A percentile compares a stretch with the other conserved stretches of the same genome.
Conservation (phyloP, 2,797 vertebrate genomes). For the Tolypeutes matacus region DNA sequence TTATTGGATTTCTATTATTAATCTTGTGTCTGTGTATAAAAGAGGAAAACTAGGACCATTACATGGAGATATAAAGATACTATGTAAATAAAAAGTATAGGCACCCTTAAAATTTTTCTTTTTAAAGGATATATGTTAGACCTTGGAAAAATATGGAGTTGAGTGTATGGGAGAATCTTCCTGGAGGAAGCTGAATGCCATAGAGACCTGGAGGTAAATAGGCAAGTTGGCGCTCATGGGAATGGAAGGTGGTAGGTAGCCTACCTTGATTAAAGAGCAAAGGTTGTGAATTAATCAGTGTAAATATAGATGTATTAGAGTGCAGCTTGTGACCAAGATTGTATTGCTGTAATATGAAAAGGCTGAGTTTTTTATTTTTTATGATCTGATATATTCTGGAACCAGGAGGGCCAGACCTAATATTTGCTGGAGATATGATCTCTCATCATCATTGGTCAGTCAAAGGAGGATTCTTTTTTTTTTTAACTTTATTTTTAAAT, state of each 20-base stretch:
- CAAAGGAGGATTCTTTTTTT: background rate
- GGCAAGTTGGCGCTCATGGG: background rate
- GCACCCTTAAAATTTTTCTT: slow-evolving; percentile 20
- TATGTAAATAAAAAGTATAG: background rate
- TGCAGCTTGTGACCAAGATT: background rate
- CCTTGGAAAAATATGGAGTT: background rate
- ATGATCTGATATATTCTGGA: background rate
- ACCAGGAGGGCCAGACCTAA: background rate
- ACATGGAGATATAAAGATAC: background rate
- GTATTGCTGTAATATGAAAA: background rate
- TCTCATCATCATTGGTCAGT: background rate
- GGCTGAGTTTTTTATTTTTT: background rate
- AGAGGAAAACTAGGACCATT: background rate
- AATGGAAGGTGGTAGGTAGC: background rate
- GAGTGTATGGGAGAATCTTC: background rate
- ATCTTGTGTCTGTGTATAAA: background rate
- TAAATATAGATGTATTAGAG: background rate
- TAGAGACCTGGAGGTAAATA: background rate
- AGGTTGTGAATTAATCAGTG: slow-evolving; percentile 17
- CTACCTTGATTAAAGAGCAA: background rate
- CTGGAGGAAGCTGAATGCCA: slow-evolving; percentile 5
- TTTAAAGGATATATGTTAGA: background rate
- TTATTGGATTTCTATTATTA: background rate
- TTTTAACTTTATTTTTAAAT: too few relatives aligned
- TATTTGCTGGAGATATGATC: background rate